Conservation (phyloP, 2,888 invertebrate species). For the Callyntrura guangdongensis region DNA sequence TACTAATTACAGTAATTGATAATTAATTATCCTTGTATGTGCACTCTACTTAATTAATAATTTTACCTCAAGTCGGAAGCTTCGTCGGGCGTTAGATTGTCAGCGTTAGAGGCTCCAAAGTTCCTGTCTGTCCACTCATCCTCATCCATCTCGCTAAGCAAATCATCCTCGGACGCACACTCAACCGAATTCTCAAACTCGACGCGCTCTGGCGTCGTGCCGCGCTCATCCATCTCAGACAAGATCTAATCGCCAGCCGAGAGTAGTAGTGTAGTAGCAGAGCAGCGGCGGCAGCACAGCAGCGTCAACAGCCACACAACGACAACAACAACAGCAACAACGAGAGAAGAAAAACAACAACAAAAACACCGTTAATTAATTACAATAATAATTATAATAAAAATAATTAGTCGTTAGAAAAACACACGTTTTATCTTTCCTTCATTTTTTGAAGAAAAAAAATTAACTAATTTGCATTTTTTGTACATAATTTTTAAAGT, state of each 20-base stretch:
- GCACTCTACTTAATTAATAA: neutral
- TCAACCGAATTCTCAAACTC: conserved; percentile 91
- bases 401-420: too few species aligned
- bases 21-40: too few species aligned
- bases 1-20: neutral
- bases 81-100: conserved; percentile 89
- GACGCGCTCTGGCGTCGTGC: conserved; percentile 91
- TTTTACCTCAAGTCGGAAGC: conserved; percentile 86
- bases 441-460: too few species aligned
- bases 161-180: conserved; percentile 86
- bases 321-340: too few species aligned
- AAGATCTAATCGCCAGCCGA: conserved; percentile 83
- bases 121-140: conserved; percentile 98
- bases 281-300: neutral
- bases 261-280: too few species aligned
- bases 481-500: too few species aligned
- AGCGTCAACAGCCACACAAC: too few species aligned
- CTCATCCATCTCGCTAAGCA: conserved; percentile 94
- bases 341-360: too few species aligned
- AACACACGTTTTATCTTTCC: too few species aligned
- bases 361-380: too few species aligned
- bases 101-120: conserved; percentile 91
- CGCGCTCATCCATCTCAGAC: conserved; percentile 84
- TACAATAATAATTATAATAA: too few species aligned
- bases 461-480: too few species aligned